Evolutionary conservation across 1,140 invertebrate genomes (phyloP), one percentile per base, ranked within the genome.

Genomic region (Apis cerana): DNA sequence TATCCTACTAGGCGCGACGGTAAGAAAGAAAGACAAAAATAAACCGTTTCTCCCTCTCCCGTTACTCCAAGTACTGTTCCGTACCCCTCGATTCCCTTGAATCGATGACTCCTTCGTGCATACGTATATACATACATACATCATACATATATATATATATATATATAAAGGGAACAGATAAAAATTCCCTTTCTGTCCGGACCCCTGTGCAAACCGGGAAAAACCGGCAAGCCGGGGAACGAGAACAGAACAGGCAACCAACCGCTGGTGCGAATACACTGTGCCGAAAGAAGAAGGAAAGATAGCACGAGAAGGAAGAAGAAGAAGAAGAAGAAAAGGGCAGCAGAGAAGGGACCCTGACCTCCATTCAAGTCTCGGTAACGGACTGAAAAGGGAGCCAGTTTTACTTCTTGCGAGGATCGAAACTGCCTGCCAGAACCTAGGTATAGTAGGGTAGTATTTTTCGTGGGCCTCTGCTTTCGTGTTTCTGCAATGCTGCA

Each of bases 401-500:
- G 89, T 87, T 89, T 81, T 67, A 64, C 62, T 83, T 59, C 56
- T 84, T 62, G 23, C 52, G 52, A 72, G 61, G 62, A 76, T 56
- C 27, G 43, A 69, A 85, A 82, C 83, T 79, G 88, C 80, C 72
- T 82, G 85, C 80, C 83, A 86, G 86, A 83, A 65, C 67, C 90
- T 76, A 91, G 91, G 90, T 91, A 90, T 91, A 91, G 89, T 86
- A 85, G 83, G 71, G 79, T 83, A 85, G 79, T 83, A 85, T 77
- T 83, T 89, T 90, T 86, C 83, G 85, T 88, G 52, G 15, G 76
- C 82, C 70, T 84, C 78, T 88, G 88, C 85, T 91, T 91, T 88
- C 87, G 86, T 82, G 86, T 86, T 89, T 88, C 80, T 85, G 80
- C 82, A 86, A 88, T 71, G 76, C 83, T 83, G 77, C 76, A 82